Base-by-base conservation (phyloP, 2,888 invertebrate genomes). In the Alviniconcha strummeri region DNA sequence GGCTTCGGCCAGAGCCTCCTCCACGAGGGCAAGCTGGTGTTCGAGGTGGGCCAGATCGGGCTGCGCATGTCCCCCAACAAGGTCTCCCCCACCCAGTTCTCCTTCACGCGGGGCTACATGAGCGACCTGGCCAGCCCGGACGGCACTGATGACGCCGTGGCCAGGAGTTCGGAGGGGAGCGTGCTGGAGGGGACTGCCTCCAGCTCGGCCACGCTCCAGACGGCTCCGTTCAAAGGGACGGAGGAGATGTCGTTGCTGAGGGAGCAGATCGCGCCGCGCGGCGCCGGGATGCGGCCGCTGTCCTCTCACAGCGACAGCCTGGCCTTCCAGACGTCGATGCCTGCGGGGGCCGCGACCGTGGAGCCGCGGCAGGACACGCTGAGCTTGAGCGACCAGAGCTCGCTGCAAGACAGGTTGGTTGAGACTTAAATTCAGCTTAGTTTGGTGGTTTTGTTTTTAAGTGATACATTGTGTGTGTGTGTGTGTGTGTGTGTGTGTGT, bases 1-100 rank as follows among this genome's bases (percentile, higher is more conserved):
- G 98, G 98, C 0, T 99, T 97, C 92, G 98, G 98, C 0, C 98
- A 99, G 94, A 98, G 98, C 92, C 96, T 99, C 89, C 94, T 99
- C 54, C 97, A 98, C 96, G 97, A 84, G 96, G 96, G 60, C 96
- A 97, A 90, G 93, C 94, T 98, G 11, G 96, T 98, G 77, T 98
- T 98, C 93, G 97, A 98, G 89, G 97, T 97, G 0, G 97, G 97
- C 0, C 96, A 90, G 96, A 96, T 97, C 7, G 92, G 97, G 97
- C 69, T 88, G 87, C 83, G 84, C 7, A 56, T 85, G 8, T 88
- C 90, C 0, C 89, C 89, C n/a, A 87, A 85, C 74, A 89, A 89
- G 81, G 88, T 89, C 79, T 84, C 88, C 19, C 83, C 83, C 7
- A 80, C 82, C 5, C 90, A 89, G 80, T 90, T 92, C 85, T 85